phyloP scores from a whole-genome alignment of 35 echinoderm and acorn worm genomes.

The Ptychodera flava region DNA sequence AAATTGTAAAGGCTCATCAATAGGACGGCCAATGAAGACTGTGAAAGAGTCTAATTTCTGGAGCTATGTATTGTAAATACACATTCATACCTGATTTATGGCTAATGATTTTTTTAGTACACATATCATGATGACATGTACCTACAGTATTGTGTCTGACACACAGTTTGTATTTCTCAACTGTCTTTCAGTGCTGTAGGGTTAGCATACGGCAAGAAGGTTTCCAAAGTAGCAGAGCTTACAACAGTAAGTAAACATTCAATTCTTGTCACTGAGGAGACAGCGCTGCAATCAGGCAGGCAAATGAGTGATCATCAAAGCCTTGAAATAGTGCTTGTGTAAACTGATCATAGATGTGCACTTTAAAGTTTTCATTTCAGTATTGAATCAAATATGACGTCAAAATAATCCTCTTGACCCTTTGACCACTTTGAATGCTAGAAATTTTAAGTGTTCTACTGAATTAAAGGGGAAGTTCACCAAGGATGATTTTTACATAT shows the following conservation, averaged over 20 bases:
- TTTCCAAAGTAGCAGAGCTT: constrained; percentile 80
- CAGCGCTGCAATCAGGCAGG: background rate
- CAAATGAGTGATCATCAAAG: background rate
- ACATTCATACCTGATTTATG: background rate
- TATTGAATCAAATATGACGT: background rate
- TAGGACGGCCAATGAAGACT: no score
- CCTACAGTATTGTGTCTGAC: background rate
- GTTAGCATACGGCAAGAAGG: constrained; percentile 78
- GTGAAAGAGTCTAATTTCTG: background rate
- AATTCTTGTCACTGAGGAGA: background rate
- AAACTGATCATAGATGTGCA: background rate
- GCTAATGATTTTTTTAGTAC: background rate
- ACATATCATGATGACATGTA: background rate
- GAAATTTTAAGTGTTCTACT: no score
- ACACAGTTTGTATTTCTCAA: background rate
- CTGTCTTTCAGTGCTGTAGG: constrained; percentile 67
- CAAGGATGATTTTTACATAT: no score
- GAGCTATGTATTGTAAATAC: background rate
- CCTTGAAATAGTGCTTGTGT: background rate
- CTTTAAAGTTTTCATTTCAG: background rate
- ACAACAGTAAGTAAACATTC: constrained; percentile 49
- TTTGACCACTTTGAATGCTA: no score
- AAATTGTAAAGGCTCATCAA: no score
- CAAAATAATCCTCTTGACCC: background rate
- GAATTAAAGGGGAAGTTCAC: no score